Base-by-base conservation (phyloP, 2,113 vertebrate genomes). In the Plotosus lineatus region DNA sequence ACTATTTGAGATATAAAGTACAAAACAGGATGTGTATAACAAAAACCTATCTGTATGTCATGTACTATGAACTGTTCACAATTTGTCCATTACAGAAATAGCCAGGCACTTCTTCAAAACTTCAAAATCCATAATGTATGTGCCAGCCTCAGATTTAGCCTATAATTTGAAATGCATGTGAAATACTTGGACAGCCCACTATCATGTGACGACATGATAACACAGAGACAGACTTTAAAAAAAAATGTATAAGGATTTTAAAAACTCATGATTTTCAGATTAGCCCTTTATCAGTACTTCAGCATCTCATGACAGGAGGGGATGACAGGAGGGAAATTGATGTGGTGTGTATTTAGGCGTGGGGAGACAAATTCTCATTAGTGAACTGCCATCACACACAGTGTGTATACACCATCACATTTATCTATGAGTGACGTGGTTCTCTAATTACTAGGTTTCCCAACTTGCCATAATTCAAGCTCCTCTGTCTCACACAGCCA, bases 191-290 rank as follows among this genome's bases (percentile, higher is more conserved):
- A 51, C 46, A 71, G 23, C 42, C 60, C 66, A 11, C 31, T 71
- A 58, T 42, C 28, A 68, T 77, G 40, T 77, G 63, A 65, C 61
- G 61, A 61, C 72, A 71, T 46, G 82, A 75, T 53, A 51, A 51
- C 14, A 46, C n/a, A 46, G 65, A 58, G 60, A 53, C 58, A 33
- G 8, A 69, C 31, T 58, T 55, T 79, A 69, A 9, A 73, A 36
- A 17, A 15, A 2, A 73, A 44, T 31, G 65, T 65, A 46, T 42
- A 10, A 46, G 19, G 73, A 51, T 63, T 61, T 56, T 73, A 60
- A 40, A 73, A 72, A 61, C 53, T 69, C 51, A 73, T 66, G 65
- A 74, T 72, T 78, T 68, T 78, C 48, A 74, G 83, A 81, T 81
- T 76, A 63, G 55, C 8, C 55, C 23, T 51, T 71, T 79, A 79